A percentile compares a stretch with the other conserved stretches of the same genome.
phyloP scores from a whole-genome alignment of 2,888 invertebrate species.

The Helicoverpa assulta region DNA sequence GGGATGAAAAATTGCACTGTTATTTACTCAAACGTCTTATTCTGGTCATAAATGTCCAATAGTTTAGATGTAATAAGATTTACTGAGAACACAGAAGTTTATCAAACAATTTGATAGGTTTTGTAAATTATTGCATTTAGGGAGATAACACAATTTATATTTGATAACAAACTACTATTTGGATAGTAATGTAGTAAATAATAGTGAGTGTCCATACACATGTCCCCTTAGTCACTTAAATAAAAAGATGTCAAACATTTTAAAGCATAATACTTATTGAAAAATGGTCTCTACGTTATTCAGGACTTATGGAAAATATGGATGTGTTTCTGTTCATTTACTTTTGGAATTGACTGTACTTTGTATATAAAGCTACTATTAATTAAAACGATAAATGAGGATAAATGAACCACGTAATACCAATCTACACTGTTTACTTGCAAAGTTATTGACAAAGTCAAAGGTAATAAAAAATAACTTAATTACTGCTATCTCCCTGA shows the following conservation, averaged over 20 bases:
- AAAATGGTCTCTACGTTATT: too few relatives aligned
- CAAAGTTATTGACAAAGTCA: slow-evolving; percentile 18
- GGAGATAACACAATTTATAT: neutral
- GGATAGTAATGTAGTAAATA: too few relatives aligned
- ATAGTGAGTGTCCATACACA: too few relatives aligned
- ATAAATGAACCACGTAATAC: neutral
- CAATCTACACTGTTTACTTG: slow-evolving; percentile 23
- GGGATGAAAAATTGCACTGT: slow-evolving; percentile 40
- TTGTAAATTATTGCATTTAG: neutral
- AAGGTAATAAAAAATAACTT: slow-evolving; percentile 17
- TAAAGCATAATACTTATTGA: too few relatives aligned
- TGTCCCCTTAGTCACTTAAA: too few relatives aligned
- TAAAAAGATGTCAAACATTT: too few relatives aligned
- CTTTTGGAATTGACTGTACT: too few relatives aligned
- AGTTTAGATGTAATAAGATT: slow-evolving; percentile 5
- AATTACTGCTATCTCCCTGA: neutral
- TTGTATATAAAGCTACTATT: neutral
- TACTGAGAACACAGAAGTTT: neutral
- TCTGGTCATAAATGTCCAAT: slow-evolving; percentile 38
- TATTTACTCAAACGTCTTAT: slow-evolving; percentile 43
- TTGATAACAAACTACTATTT: too few relatives aligned
- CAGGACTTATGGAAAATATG: too few relatives aligned
- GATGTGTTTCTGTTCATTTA: too few relatives aligned
- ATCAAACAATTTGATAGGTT: neutral
- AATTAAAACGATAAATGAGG: neutral